Conservation (phyloP, 2,888 invertebrate genomes). For the Pecten maximus region DNA sequence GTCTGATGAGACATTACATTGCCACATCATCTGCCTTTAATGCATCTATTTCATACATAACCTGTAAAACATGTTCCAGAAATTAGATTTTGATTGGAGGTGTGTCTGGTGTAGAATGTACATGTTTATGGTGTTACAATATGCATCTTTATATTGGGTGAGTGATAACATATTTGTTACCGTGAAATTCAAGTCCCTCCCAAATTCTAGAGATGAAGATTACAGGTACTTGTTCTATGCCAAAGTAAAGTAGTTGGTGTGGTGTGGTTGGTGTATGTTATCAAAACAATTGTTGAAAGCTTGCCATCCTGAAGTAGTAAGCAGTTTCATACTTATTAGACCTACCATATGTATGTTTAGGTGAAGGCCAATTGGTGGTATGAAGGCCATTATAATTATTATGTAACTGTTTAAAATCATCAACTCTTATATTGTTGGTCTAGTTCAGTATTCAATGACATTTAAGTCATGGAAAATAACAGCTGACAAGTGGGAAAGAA, state of each 20-base stretch:
- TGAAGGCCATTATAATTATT: too few species aligned
- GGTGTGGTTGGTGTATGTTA: not conserved
- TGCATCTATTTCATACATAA: not conserved
- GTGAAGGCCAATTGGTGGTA: not conserved
- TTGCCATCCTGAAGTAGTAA: not conserved
- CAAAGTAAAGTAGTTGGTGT: not conserved
- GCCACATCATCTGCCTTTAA: not conserved
- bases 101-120: not conserved
- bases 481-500: too few species aligned
- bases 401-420: too few species aligned
- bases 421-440: too few species aligned
- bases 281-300: not conserved
- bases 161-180: not conserved
- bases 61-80: not conserved
- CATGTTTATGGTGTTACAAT: not conserved
- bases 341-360: too few species aligned
- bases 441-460: too few species aligned
- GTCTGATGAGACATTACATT: not conserved
- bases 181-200: conserved; percentile 17
- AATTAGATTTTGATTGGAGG: conserved; percentile 24
- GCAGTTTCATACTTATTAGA: not conserved
- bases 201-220: conserved; percentile 13
- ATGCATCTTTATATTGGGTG: not conserved
- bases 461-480: too few species aligned
- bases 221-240: not conserved